Percentiles rank a stretch among this genome's conserved stretches.
Conservation (phyloP, 2,888 invertebrate species). For the Timandra comae region DNA sequence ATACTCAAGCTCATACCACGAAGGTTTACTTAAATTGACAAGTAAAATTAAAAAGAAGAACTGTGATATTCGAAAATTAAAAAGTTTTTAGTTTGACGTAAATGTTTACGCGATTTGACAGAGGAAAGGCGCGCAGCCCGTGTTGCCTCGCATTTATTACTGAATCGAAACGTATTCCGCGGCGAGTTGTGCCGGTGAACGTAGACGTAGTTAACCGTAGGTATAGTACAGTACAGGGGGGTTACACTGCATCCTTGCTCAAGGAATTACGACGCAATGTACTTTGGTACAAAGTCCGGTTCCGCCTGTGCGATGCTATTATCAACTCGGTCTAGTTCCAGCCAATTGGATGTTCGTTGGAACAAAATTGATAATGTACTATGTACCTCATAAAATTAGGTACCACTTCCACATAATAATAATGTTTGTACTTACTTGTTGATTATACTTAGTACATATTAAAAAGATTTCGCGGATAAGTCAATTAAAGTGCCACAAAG, state of each 20-base stretch:
- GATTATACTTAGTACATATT: too few relatives aligned
- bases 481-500: too few relatives aligned
- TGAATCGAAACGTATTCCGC: conserved; percentile 47
- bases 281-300: conserved; percentile 15
- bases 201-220: conserved; percentile 29
- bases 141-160: conserved; percentile 54
- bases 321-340: conserved; percentile 21
- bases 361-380: conserved; percentile 30
- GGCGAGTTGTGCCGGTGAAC: conserved; percentile 37
- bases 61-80: conserved; percentile 20
- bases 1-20: too few relatives aligned
- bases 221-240: conserved; percentile 17
- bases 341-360: conserved; percentile 27
- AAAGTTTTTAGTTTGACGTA: conserved; percentile 59
- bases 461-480: too few relatives aligned
- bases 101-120: conserved; percentile 53
- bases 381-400: too few relatives aligned
- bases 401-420: conserved; percentile 13
- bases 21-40: too few relatives aligned
- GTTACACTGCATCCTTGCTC: conserved; percentile 27
- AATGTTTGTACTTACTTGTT: background rate
- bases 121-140: conserved; percentile 55
- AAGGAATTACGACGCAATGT: conserved; percentile 30
- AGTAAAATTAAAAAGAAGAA: conserved; percentile 8
- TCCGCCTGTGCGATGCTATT: conserved; percentile 1